Conservation (phyloP, 2,113 vertebrate genomes). For the Lucifuga dentata region DNA sequence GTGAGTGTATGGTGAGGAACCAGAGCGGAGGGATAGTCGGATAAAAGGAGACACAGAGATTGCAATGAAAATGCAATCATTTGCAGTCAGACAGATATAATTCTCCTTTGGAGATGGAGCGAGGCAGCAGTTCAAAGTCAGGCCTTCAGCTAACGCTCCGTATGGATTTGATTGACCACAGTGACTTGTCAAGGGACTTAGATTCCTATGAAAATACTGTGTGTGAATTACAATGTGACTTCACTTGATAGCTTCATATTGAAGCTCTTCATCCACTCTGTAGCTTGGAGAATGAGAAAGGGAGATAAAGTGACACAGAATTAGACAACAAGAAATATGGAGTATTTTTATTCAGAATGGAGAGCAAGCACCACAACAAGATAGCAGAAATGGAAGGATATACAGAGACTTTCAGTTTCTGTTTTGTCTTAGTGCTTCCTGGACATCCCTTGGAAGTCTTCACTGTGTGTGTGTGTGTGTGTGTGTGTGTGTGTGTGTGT, state of each 20-base stretch:
- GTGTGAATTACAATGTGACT: conserved; percentile 62
- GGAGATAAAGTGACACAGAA: conserved; percentile 20
- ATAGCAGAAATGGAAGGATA: conserved; percentile 4
- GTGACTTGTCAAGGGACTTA: conserved; percentile 58
- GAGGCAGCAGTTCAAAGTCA: conserved; percentile 63
- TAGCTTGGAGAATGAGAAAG: conserved; percentile 45
- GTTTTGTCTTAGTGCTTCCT: conserved; percentile 32
- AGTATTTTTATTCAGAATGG: not conserved
- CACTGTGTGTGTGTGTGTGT: not conserved
- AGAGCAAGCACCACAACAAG: too few species aligned
- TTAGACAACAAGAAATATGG: conserved; percentile 39
- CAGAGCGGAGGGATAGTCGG: conserved; percentile 29
- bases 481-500: conserved; percentile 1
- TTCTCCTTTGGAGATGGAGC: conserved; percentile 63
- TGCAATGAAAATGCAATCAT: conserved; percentile 77
- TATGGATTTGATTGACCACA: conserved; percentile 78
- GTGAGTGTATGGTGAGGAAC: conserved; percentile 38
- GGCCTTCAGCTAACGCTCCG: conserved; percentile 56
- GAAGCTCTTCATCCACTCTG: conserved; percentile 32
- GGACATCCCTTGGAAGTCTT: not conserved
- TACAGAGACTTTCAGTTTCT: not conserved
- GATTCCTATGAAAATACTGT: conserved; percentile 61
- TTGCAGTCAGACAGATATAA: conserved; percentile 73
- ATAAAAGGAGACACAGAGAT: conserved; percentile 72
- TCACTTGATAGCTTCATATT: conserved; percentile 64